Percentiles rank a stretch among this genome's conserved stretches.
Conservation (phyloP, 2,888 invertebrate species). For the Acleris sparsana region DNA sequence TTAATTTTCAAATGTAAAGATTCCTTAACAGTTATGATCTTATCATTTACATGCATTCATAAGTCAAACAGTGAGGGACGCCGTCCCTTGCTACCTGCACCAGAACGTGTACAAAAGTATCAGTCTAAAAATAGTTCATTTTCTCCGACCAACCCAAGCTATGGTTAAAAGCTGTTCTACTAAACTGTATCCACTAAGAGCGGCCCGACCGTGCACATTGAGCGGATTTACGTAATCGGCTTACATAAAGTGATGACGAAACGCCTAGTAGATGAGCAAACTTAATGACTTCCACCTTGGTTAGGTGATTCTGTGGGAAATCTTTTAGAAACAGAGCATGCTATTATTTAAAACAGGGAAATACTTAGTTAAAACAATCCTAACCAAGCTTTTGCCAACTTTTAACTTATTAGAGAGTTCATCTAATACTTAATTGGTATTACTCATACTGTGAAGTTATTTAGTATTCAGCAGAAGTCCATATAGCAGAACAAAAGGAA, state of each 20-base stretch:
- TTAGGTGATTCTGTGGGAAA: constrained; percentile 39
- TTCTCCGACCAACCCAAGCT: constrained; percentile 19
- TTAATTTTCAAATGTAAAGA: not conserved
- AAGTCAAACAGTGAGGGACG: constrained; percentile 10
- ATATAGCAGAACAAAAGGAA: constrained; percentile 29
- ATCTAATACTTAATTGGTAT: not conserved
- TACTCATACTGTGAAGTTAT: constrained; percentile 6
- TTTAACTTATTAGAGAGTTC: not conserved
- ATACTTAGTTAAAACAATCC: not conserved
- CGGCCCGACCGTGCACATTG: constrained; percentile 42
- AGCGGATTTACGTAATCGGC: constrained; percentile 65
- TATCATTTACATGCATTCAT: constrained; percentile 2
- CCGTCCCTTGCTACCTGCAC: constrained; percentile 22
- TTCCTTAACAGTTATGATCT: not conserved
- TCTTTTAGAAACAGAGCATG: constrained; percentile 26
- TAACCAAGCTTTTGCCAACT: not conserved
- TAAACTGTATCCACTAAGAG: constrained; percentile 25
- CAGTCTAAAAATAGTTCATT: constrained; percentile 20
- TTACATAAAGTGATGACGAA: constrained; percentile 75
- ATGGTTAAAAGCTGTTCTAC: constrained; percentile 22
- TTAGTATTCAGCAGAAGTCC: constrained; percentile 15
- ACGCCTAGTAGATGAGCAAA: constrained; percentile 62
- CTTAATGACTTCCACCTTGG: constrained; percentile 63
- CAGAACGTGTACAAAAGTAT: constrained; percentile 5
- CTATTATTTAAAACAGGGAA: not conserved